A percentile compares a stretch with the other conserved stretches of the same genome.
phyloP scores from a whole-genome alignment of 2,797 vertebrate species.

The Sebastes trivittatus region DNA sequence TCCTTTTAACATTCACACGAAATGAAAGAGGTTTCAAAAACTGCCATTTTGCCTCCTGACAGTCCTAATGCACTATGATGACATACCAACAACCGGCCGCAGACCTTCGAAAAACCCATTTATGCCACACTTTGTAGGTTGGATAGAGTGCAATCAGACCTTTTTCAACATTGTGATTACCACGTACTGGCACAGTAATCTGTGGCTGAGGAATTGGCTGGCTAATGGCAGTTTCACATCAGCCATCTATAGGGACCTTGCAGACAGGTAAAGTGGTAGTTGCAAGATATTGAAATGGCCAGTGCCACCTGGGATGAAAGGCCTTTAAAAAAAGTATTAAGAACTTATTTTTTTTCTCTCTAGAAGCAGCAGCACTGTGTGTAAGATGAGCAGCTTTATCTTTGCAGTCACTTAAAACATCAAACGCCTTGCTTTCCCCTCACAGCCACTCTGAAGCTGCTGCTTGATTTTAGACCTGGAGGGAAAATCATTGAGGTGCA shows the following conservation, averaged over 20 bases:
- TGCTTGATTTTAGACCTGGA: conserved; percentile 47
- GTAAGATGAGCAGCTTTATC: conserved; percentile 69
- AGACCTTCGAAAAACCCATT: conserved; percentile 76
- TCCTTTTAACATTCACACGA: conserved; percentile 73
- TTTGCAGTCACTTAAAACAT: conserved; percentile 72
- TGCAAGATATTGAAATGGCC: conserved; percentile 78
- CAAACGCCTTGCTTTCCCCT: conserved; percentile 56
- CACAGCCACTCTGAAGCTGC: conserved; percentile 40
- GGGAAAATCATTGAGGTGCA: conserved; percentile 43
- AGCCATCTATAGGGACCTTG: conserved; percentile 75
- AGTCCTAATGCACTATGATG: conserved; percentile 80
- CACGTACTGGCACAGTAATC: conserved; percentile 74
- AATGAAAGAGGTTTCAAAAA: conserved; percentile 69
- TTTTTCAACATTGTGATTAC: conserved; percentile 79
- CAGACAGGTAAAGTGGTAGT: conserved; percentile 80
- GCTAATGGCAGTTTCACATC: conserved; percentile 77
- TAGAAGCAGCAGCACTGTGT: conserved; percentile 29
- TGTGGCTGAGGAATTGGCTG: conserved; percentile 74
- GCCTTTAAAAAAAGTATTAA: conserved; percentile 71
- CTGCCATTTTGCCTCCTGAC: conserved; percentile 70
- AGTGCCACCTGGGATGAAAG: conserved; percentile 68
- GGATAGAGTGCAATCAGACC: conserved; percentile 78
- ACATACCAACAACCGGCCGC: conserved; percentile 70
- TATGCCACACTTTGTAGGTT: conserved; percentile 74
- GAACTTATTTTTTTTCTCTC: conserved; percentile 49